Percentiles rank a stretch among this genome's conserved stretches.
Conservation (phyloP, 2,888 invertebrate genomes). For the Bhutanitis thaidina region DNA sequence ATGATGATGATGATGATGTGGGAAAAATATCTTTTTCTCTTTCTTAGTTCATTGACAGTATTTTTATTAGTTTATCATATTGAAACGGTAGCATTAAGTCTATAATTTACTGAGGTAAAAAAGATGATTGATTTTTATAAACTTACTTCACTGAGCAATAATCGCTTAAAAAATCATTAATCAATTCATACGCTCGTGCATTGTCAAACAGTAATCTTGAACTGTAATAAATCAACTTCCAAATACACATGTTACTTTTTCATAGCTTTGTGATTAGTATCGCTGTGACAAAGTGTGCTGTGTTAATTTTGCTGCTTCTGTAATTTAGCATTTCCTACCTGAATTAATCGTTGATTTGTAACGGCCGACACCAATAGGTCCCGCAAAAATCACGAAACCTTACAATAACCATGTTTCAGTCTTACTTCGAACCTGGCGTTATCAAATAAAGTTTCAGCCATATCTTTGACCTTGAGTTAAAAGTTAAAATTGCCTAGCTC, state of each 20-base stretch:
- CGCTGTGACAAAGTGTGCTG: constrained; percentile 2
- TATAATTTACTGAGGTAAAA: neutral
- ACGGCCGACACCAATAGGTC: neutral
- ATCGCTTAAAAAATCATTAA: constrained; percentile 13
- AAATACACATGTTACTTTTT: constrained; percentile 6
- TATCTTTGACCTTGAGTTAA: constrained; percentile 73
- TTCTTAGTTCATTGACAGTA: neutral
- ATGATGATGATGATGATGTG: no score
- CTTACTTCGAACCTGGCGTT: constrained; percentile 22
- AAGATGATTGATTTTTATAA: constrained; percentile 1
- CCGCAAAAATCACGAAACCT: constrained; percentile 5
- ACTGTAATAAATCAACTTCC: constrained; percentile 7
- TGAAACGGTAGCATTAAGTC: neutral
- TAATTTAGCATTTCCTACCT: constrained; percentile 1
- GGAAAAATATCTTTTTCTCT: no score
- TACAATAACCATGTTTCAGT: constrained; percentile 4
- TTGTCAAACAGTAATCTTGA: constrained; percentile 12
- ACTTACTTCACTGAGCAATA: constrained; percentile 1
- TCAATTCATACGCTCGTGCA: constrained; percentile 6
- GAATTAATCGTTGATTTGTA: neutral
- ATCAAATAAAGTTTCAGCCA: constrained; percentile 45
- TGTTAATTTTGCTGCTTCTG: constrained; percentile 11
- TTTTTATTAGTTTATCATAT: constrained; percentile 3
- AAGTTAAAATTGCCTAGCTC: constrained; percentile 68
- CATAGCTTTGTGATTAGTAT: constrained; percentile 1